Evolutionary conservation across 2,888 invertebrate species (phyloP), one percentile per base, ranked within the genome.

Genomic region (Argyresthia albistria): DNA sequence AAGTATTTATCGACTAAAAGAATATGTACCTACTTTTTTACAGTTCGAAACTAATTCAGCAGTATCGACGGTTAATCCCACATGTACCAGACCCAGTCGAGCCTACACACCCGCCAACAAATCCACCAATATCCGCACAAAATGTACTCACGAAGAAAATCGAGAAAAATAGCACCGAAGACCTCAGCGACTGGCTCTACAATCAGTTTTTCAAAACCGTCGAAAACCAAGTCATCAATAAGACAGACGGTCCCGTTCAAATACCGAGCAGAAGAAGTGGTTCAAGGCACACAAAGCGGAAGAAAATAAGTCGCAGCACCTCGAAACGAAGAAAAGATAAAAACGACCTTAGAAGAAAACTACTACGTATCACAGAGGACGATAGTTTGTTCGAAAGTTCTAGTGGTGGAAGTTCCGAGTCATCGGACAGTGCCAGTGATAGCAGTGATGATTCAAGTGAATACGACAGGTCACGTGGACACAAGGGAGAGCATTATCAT

Each of bases 121-220:
- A 1, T 51, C 56, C 1, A 64, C 59, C 50, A 54, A 61, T 1
- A 57, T 74, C 9, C 6, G 6, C 25, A 25, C 25, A 25, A 25
- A 68, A 74, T 53, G 58, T 42, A 42, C 8, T 42, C 1, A 12
- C 8, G n/a, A 42, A 42, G 10, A 6, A 25, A 25, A 25, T 2
- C 8, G 37, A 48, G 48, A 9, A 42, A 16, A 76, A 79, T 4
- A 25, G 25, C 43, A 66, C 76, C 4, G 79, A 80, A 43, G 80
- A 82, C 51, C 67, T 86, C 37, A 74, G 84, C 14, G 81, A 84
- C 56, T 87, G 86, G 86, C 67, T 87, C 9, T 86, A 84, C 56
- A 82, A 82, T 56, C 83, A 86, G 56, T 87, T 87, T 55, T 84
- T 82, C 55, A 82, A 83, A 71, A 78, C 83, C 14, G 76, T 87